A percentile compares a stretch with the other conserved stretches of the same genome.
These are phyloP conservation scores for Coptodon rendalli DNA, from an alignment of 2,113 vertebrate species.

Conservation along the genomic window DNA sequence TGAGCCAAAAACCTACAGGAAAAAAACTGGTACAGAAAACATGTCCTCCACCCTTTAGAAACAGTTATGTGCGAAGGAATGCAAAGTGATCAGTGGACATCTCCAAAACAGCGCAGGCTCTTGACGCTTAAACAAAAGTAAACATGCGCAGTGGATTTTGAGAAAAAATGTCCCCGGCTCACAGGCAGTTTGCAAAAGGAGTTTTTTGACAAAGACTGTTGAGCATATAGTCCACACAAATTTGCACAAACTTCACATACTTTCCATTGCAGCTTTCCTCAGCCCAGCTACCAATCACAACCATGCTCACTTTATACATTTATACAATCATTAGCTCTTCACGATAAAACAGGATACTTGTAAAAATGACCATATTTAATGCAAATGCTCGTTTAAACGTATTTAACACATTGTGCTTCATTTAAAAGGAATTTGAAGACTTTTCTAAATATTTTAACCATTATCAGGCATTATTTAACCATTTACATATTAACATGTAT, in stretches of 20 bases:
- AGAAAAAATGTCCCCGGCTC: background rate
- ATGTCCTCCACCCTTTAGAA: background rate
- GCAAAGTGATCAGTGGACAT: background rate
- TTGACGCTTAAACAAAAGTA: background rate
- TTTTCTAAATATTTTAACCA: background rate
- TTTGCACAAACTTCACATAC: background rate
- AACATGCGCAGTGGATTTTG: accelerated
- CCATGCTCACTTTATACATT: background rate
- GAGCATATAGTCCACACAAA: background rate
- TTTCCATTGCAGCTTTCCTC: background rate
- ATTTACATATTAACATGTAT: background rate
- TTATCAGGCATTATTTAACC: background rate
- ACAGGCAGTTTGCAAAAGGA: background rate
- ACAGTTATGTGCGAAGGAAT: background rate
- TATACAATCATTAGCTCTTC: background rate
- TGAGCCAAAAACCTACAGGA: background rate
- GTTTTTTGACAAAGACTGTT: background rate
- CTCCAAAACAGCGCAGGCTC: background rate
- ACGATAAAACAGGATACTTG: background rate
- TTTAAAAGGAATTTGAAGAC: background rate
- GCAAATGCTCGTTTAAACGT: background rate
- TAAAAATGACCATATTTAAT: background rate
- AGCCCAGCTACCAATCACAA: background rate
- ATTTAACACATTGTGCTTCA: background rate
- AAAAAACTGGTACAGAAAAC: background rate